Evolutionary conservation across 2,888 invertebrate species (phyloP).

Genomic region (Lymantria monacha): DNA sequence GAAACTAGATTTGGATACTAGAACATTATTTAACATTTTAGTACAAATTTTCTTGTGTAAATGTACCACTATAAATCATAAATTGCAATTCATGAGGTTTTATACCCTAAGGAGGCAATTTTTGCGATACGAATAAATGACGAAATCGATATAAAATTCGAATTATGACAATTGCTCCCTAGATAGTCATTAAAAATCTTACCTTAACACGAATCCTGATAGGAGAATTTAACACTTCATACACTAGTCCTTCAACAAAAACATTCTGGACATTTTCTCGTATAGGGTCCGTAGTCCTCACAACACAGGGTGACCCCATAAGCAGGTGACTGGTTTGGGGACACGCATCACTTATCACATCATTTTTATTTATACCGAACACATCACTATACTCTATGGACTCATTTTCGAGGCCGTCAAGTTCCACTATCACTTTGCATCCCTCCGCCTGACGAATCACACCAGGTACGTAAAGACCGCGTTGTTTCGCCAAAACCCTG

Average conservation of each 20-base stretch:
- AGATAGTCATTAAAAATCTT: conserved; percentile 24
- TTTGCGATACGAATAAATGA: too few species aligned
- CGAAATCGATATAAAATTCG: too few species aligned
- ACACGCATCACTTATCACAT: conserved; percentile 96
- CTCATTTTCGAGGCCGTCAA: conserved; percentile 89
- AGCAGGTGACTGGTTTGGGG: conserved; percentile 92
- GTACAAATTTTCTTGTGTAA: too few species aligned
- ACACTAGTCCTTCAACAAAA: conserved; percentile 93
- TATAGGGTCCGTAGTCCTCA: conserved; percentile 83
- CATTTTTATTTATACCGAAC: conserved; percentile 89
- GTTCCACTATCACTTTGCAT: conserved; percentile 89
- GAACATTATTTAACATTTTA: too few species aligned
- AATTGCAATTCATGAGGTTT: too few species aligned
- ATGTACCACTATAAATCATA: too few species aligned
- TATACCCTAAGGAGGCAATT: too few species aligned
- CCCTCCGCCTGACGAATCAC: conserved; percentile 89
- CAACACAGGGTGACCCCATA: conserved; percentile 91
- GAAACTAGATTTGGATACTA: too few species aligned
- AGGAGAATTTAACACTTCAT: conserved; percentile 72
- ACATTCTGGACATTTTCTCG: conserved; percentile 85
- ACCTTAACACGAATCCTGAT: conserved; percentile 77
- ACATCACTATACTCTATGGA: conserved; percentile 89
- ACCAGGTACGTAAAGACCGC: conserved; percentile 92
- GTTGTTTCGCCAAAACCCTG: conserved; percentile 93
- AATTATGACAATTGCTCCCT: too few species aligned